phyloP scores from a whole-genome alignment of 2,888 invertebrate species.

The Lasioglossum malachurum region DNA sequence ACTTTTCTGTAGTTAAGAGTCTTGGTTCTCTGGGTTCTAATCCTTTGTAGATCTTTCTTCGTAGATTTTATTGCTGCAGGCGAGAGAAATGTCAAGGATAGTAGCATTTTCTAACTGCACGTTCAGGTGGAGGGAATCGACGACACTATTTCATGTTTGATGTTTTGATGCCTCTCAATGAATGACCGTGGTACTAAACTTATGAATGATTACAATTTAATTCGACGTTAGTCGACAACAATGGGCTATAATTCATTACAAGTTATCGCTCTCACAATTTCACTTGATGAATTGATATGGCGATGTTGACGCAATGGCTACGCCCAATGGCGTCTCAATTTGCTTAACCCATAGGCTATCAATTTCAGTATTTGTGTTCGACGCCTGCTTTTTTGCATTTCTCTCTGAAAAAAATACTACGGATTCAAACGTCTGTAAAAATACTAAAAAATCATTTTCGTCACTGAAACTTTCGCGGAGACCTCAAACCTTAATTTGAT shows the following conservation, averaged over 20 bases:
- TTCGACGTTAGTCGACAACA: constrained; percentile 8
- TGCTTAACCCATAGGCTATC: background rate
- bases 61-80: background rate
- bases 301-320: background rate
- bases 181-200: background rate
- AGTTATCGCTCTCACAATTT: constrained; percentile 7
- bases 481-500: no score
- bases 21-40: background rate
- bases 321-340: background rate
- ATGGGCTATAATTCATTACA: background rate
- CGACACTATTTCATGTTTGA: background rate
- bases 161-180: background rate
- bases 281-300: background rate
- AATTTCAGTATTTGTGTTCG: background rate
- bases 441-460: no score
- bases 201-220: background rate
- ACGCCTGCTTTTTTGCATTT: background rate
- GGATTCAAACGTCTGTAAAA: background rate
- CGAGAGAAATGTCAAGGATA: background rate
- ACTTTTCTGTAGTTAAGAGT: no score
- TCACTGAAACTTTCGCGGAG: background rate
- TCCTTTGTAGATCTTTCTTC: background rate
- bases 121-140: background rate
- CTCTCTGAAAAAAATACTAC: background rate
- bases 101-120: background rate